phyloP scores from a whole-genome alignment of 2,888 invertebrate species.

The Ctenicera cuprea region DNA sequence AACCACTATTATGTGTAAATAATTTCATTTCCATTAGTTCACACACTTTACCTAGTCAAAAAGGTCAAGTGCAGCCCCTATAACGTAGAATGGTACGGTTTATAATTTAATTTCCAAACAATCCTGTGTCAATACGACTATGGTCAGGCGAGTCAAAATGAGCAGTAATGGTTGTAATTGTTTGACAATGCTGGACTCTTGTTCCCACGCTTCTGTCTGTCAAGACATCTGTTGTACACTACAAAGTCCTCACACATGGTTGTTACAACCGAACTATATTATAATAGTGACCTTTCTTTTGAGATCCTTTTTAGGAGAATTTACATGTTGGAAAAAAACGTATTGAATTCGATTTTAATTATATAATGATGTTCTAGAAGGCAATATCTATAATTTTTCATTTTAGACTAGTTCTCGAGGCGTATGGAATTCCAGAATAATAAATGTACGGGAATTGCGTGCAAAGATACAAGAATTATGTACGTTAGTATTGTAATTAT shows the following conservation, averaged over 20 bases:
- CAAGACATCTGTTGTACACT: slow-evolving; percentile 62
- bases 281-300: slow-evolving; percentile 27
- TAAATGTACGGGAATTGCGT: background rate
- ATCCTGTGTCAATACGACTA: slow-evolving; percentile 55
- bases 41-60: background rate
- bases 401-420: background rate
- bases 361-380: background rate
- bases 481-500: slow-evolving; percentile 10
- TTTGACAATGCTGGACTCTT: slow-evolving; percentile 64
- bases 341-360: slow-evolving; percentile 10
- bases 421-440: background rate
- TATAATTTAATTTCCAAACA: slow-evolving; percentile 54
- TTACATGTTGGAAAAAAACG: slow-evolving; percentile 6
- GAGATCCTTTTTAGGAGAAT: background rate
- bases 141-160: slow-evolving; percentile 56
- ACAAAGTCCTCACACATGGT: slow-evolving; percentile 55
- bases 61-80: slow-evolving; percentile 32
- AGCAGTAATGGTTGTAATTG: slow-evolving; percentile 63
- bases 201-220: slow-evolving; percentile 62
- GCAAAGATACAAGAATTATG: background rate
- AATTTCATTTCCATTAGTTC: background rate
- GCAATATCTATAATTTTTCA: background rate
- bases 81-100: background rate
- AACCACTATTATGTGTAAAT: slow-evolving; percentile 9
- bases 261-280: slow-evolving; percentile 30